Evolutionary conservation across 2,888 invertebrate genomes (phyloP), one percentile per base, ranked within the genome.

Genomic region (Sphecodes monilicornis): DNA sequence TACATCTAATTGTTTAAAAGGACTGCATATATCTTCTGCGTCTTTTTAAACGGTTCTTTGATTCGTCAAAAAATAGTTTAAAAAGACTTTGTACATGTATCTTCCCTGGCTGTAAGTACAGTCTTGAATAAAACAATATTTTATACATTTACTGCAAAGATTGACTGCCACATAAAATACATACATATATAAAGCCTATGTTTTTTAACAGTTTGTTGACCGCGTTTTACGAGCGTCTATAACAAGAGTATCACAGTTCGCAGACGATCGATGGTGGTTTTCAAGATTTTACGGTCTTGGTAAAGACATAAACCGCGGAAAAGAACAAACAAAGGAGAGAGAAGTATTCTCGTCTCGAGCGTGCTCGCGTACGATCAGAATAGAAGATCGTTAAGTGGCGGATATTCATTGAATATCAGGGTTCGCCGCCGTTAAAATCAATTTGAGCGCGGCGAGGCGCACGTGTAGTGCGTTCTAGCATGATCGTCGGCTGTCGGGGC

Each of bases 391-490:
- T 36, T 46, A 79, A 69, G 57, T 75, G 57, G 72, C 16, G 72
- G 50, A 43, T 41, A 57, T 70, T 78, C 71, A 78, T 78, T 78
- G 81, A 78, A 85, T 78, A 75, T 69, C 68, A 72, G 46, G 81
- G 68, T 69, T 74, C 68, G 41, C 69, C 60, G 54, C n/a, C 74
- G 74, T 86, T 87, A 83, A 90, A 84, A 84, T 86, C 83, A 90
- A 90, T 87, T 87, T 82, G 66, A 82, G 81, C 85, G 90, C 82
- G 77, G 77, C 70, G 50, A 88, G 74, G 78, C 81, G 83, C 79
- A 81, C 81, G 78, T 72, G 76, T 78, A 43, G 64, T 46, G 54
- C 70, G 75, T 75, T 64, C 54, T 32, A 41, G 76, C 32, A 71
- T 64, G 29, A 80, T 76, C 73, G 26, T 75, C 36, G 50, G 70